These are phyloP conservation scores for Xenopus tropicalis DNA, from an alignment of 2,113 vertebrate species.

Conservation along the genomic window DNA sequence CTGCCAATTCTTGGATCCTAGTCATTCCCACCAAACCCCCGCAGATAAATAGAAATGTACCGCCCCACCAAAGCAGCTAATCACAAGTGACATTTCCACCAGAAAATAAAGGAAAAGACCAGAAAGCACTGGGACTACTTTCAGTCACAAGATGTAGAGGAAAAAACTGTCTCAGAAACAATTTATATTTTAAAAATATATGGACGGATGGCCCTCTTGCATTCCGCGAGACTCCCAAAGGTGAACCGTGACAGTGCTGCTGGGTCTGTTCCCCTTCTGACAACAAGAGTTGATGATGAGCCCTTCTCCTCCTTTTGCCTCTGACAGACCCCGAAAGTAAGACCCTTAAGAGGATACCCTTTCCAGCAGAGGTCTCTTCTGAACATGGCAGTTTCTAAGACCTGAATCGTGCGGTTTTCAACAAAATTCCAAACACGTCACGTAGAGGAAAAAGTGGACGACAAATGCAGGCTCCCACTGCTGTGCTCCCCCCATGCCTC, in stretches of 20 bases:
- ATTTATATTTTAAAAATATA: conserved; percentile 28
- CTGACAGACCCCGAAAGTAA: conserved; percentile 11
- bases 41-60: conserved; percentile 35
- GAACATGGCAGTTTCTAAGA: conserved; percentile 21
- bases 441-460: conserved; percentile 9
- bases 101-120: conserved; percentile 15
- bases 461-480: conserved; percentile 45
- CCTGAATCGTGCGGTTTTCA: neutral
- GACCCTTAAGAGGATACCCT: neutral
- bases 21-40: conserved; percentile 7
- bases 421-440: conserved; percentile 1
- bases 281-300: neutral
- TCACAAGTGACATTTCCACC: conserved; percentile 39
- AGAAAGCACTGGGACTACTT: conserved; percentile 33
- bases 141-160: conserved; percentile 37
- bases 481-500: conserved; percentile 54
- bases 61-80: conserved; percentile 37
- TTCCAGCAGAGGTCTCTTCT: conserved; percentile 15
- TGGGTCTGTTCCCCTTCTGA: neutral
- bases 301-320: conserved; percentile 10
- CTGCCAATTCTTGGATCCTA: conserved; percentile 14
- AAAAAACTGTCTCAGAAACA: conserved; percentile 28
- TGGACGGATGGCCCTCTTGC: conserved; percentile 14
- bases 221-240: neutral
- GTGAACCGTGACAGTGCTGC: conserved; percentile 10